A percentile compares a stretch with the other conserved stretches of the same genome.
These are phyloP conservation scores for Leptinotarsa haldemani DNA, from an alignment of 2,888 invertebrate genomes.

Conservation along the genomic window DNA sequence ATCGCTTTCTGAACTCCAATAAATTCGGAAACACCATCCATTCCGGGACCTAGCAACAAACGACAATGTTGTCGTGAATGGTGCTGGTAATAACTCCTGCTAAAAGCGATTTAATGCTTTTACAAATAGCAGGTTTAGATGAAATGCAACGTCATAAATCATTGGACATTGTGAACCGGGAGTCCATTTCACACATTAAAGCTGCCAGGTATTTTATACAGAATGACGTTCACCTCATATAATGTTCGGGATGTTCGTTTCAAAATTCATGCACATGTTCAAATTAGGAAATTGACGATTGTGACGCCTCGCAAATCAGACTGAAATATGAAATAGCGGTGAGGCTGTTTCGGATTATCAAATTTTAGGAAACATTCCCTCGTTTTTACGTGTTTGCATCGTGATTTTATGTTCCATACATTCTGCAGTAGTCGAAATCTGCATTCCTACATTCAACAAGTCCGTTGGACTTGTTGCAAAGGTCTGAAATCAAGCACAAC, in stretches of 20 bases:
- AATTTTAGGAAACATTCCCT: not conserved
- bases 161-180: slow-evolving; percentile 17
- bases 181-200: slow-evolving; percentile 11
- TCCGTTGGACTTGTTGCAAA: too few relatives aligned
- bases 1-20: slow-evolving; percentile 24
- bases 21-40: slow-evolving; percentile 18
- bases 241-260: slow-evolving; percentile 6
- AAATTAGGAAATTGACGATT: slow-evolving; percentile 17
- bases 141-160: slow-evolving; percentile 28
- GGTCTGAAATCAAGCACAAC: too few relatives aligned
- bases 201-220: slow-evolving; percentile 13
- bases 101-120: slow-evolving; percentile 21
- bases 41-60: slow-evolving; percentile 21
- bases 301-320: slow-evolving; percentile 2
- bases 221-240: slow-evolving; percentile 9
- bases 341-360: not conserved
- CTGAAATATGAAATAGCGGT: not conserved
- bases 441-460: too few relatives aligned
- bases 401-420: too few relatives aligned
- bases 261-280: slow-evolving; percentile 1
- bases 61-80: slow-evolving; percentile 25
- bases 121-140: slow-evolving; percentile 26
- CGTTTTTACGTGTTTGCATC: too few relatives aligned
- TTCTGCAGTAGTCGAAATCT: too few relatives aligned
- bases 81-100: slow-evolving; percentile 18